Evolutionary conservation across 2,888 invertebrate genomes (phyloP), one percentile per base, ranked within the genome.

Genomic region (Elysia crispata): DNA sequence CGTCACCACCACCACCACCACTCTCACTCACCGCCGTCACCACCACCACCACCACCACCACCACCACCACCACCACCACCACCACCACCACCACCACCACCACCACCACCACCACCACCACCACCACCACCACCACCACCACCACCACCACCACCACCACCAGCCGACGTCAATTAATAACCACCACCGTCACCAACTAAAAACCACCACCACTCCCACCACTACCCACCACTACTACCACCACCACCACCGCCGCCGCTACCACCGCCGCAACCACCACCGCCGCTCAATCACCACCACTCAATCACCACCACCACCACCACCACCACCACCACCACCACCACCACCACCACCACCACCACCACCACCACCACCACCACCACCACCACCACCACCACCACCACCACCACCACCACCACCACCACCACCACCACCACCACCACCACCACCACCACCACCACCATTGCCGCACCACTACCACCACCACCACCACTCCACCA

Each of bases 281-380:
- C 62, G 20, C 8, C 20, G n/a, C 8, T 6, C 5, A 25, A 13
- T 64, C 23, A 23, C 30, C 13, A 64, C 30, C 66, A 64, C 30
- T 30, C 25, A 30, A 31, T 31, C 41, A 70, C 33, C 70, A 70
- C 33, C 70, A 70, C 13, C 33, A 31, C 33, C 70, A 33, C 33
- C 70, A 33, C 31, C 70, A 33, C 20, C 70, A 33, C 11, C 70
- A 33, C 33, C 70, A 33, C n/a, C n/a, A n/a, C n/a, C n/a, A n/a
- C n/a, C n/a, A n/a, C 54, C 15, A 54, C 20, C 13, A 54, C 20
- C 20, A 18, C 20, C 54, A 54, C 20, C 54, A 54, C 20, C 20
- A 54, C 13, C 20, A 54, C 20, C 54, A 54, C 20, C 20, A 54
- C 20, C 20, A 54, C 13, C 54, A 54, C 20, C 20, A 54, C 15